A percentile compares a stretch with the other conserved stretches of the same genome.
Conservation (phyloP, 2,113 vertebrate genomes). For the Marmota monax region DNA sequence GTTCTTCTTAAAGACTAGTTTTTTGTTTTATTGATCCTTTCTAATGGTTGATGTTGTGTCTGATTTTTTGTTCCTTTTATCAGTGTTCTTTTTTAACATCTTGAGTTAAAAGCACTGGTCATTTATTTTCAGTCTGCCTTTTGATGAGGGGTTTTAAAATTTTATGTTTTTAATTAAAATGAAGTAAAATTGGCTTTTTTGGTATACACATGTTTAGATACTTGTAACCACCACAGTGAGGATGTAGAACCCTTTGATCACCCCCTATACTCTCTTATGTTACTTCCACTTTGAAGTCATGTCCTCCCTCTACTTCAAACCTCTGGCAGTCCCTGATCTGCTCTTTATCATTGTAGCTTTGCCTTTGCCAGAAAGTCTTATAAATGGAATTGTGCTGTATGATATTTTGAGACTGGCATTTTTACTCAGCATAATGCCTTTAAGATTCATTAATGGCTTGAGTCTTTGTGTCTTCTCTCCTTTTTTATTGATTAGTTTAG, state of each 20-base stretch:
- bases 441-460: constrained; percentile 9
- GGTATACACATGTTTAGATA: neutral
- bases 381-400: neutral
- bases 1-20: neutral
- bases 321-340: neutral
- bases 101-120: constrained; percentile 30
- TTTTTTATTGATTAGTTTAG: neutral
- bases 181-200: neutral
- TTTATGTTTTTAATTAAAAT: constrained; percentile 16
- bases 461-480: neutral
- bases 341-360: constrained; percentile 21
- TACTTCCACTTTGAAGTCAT: neutral
- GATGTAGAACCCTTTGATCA: neutral
- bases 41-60: neutral
- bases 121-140: constrained; percentile 43
- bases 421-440: constrained; percentile 1
- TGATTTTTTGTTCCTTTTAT: constrained; percentile 20
- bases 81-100: neutral
- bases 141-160: neutral
- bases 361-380: neutral
- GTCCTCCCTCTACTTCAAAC: neutral
- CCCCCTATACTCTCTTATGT: neutral
- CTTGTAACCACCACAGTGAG: constrained; percentile 2
- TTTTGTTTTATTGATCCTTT: neutral
- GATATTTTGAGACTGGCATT: constrained; percentile 44